phyloP scores from a whole-genome alignment of 2,888 invertebrate species.

The Sylvicola fuscatus region DNA sequence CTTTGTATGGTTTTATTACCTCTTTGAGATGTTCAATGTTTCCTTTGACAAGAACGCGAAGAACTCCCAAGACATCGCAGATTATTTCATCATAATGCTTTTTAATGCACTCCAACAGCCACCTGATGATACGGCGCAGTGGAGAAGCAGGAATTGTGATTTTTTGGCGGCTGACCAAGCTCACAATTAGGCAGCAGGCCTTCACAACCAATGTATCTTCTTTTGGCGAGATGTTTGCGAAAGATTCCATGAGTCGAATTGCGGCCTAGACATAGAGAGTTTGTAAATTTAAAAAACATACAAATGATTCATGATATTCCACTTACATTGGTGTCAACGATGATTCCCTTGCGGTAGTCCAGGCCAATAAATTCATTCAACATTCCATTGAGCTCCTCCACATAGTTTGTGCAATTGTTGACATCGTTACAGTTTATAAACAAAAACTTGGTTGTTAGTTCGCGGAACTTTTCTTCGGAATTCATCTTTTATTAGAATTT shows the following conservation, averaged over 20 bases:
- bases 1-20: conserved; percentile 1
- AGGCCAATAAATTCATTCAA: neutral
- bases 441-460: too few relatives aligned
- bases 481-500: too few relatives aligned
- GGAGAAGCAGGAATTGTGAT: conserved; percentile 22
- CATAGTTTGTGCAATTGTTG: too few relatives aligned
- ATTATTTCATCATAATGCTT: conserved; percentile 10
- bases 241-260: conserved; percentile 10
- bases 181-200: conserved; percentile 33
- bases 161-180: conserved; percentile 32
- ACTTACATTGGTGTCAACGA: neutral
- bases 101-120: conserved; percentile 27
- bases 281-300: too few relatives aligned
- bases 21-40: conserved; percentile 7
- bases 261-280: conserved; percentile 7
- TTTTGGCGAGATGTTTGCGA: conserved; percentile 16
- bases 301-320: neutral
- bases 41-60: conserved; percentile 11
- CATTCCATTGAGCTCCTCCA: too few relatives aligned
- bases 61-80: conserved; percentile 10
- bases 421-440: too few relatives aligned
- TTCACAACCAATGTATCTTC: conserved; percentile 34
- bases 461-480: too few relatives aligned
- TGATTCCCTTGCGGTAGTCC: neutral
- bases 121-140: conserved; percentile 22